These are phyloP conservation scores for Portunus trituberculatus DNA, from an alignment of 1,140 invertebrate genomes.

Conservation along the genomic window DNA sequence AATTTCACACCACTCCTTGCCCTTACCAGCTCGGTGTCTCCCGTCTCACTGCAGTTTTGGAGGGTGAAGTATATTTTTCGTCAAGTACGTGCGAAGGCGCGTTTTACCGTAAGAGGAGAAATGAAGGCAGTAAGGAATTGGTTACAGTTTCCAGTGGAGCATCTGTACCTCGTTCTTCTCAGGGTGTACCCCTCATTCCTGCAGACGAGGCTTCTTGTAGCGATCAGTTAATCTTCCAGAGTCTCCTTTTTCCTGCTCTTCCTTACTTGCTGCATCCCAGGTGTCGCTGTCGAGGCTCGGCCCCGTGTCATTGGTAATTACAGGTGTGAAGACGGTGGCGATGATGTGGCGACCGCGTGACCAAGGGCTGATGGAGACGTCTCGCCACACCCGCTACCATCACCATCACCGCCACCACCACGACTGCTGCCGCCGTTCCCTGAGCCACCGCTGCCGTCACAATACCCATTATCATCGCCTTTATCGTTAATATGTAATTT, in stretches of 20 bases:
- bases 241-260: not conserved
- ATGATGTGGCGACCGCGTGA: not conserved
- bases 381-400: not conserved
- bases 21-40: not conserved
- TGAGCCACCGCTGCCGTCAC: not conserved
- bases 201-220: not conserved
- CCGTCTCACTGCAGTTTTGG: not conserved
- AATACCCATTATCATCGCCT: not conserved
- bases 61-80: not conserved
- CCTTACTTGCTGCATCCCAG: not conserved
- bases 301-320: not conserved
- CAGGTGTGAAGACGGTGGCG: constrained; percentile 7
- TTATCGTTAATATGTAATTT: not conserved
- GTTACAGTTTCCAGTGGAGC: not conserved
- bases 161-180: not conserved
- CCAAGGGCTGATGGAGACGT: constrained; percentile 9
- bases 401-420: not conserved
- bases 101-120: not conserved
- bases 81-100: not conserved
- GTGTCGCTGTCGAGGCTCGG: not conserved
- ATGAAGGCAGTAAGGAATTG: not conserved
- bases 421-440: not conserved
- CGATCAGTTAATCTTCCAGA: not conserved
- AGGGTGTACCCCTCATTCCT: not conserved
- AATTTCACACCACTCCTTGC: too few species aligned